Percentiles rank a stretch among this genome's conserved stretches.
These are phyloP conservation scores for Gandaritis pyraliata DNA, from an alignment of 2,888 invertebrate genomes.

Conservation along the genomic window DNA sequence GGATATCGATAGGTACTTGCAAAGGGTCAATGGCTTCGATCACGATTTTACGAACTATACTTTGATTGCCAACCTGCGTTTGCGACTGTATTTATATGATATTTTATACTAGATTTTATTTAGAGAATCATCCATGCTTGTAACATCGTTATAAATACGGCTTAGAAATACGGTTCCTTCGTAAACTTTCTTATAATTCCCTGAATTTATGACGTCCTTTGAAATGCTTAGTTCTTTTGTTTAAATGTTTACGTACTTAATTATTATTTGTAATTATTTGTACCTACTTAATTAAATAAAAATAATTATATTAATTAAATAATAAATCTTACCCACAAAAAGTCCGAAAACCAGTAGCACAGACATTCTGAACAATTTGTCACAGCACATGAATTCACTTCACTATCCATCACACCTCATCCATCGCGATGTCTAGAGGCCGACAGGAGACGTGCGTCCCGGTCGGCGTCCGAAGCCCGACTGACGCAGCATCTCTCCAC, in stretches of 20 bases:
- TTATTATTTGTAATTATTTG: too few relatives aligned
- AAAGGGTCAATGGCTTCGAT: conserved; percentile 18
- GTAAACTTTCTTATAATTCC: too few relatives aligned
- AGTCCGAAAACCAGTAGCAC: conserved; percentile 62
- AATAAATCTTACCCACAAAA: conserved; percentile 56
- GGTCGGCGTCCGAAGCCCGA: conserved; percentile 49
- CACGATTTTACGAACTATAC: conserved; percentile 15
- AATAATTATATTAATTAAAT: too few relatives aligned
- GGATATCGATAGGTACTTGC: conserved; percentile 12
- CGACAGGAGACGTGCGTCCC: conserved; percentile 40
- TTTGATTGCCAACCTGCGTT: conserved; percentile 7
- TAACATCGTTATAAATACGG: too few relatives aligned
- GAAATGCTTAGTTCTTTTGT: too few relatives aligned
- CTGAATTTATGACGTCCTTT: too few relatives aligned
- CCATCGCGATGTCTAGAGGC: conserved; percentile 31
- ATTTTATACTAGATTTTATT: too few relatives aligned
- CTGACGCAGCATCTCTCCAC: conserved; percentile 66
- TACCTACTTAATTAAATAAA: too few relatives aligned
- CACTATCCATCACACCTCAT: conserved; percentile 39
- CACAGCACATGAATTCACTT: conserved; percentile 43
- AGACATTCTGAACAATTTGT: conserved; percentile 53
- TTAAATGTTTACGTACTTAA: too few relatives aligned
- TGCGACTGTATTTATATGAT: background rate
- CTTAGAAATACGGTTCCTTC: too few relatives aligned
- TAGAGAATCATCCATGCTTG: too few relatives aligned